Base-by-base conservation (phyloP, 2,888 invertebrate species). In the Clanis bilineata region DNA sequence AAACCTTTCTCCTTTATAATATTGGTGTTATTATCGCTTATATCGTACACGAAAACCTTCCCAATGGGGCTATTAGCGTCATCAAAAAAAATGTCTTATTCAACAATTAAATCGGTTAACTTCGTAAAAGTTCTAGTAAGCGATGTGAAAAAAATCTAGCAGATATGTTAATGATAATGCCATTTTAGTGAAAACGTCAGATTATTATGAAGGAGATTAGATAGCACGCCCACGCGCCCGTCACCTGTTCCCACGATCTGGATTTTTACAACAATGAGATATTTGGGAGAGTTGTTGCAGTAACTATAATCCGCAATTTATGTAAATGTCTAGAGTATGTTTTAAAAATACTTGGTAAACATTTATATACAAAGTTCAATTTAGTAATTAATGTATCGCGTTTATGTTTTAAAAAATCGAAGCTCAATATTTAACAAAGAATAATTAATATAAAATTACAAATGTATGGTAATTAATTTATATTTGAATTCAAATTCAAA, bases 161-260 rank as follows among this genome's bases (percentile, higher is more conserved):
- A 51, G 18, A 28, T 51, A 18, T 32, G 28, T 36, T 45, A 18
- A 47, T 23, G 18, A 59, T 62, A 62, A 62, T 68, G 63, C 58
- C 55, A 60, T 67, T 61, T 65, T 67, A 71, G 77, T 73, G 73
- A 80, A 77, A 82, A 73, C 76, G 71, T 71, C 71, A 76, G 69
- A 71, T 79, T 72, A 82, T 70, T 68, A 63, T 72, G 69, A 67
- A 67, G 62, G 62, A 75, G 83, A 85, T 83, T 72, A 84, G 83
- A 84, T 83, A 73, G 60, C 25, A 41, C 60, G 51, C 68, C 69
- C 77, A 78, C 77, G 72, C 71, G 66, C 77, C 71, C 70, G 66
- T 62, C 78, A 79, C 78, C 77, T 80, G 78, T 80, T 82, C 81
- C 74, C 82, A 83, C 82, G 83, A 75, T 71, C 69, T 69, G 57